A percentile compares a stretch with the other conserved stretches of the same genome.
These are phyloP conservation scores for Penelope pileata DNA, from an alignment of 2,113 vertebrate genomes.

Conservation along the genomic window DNA sequence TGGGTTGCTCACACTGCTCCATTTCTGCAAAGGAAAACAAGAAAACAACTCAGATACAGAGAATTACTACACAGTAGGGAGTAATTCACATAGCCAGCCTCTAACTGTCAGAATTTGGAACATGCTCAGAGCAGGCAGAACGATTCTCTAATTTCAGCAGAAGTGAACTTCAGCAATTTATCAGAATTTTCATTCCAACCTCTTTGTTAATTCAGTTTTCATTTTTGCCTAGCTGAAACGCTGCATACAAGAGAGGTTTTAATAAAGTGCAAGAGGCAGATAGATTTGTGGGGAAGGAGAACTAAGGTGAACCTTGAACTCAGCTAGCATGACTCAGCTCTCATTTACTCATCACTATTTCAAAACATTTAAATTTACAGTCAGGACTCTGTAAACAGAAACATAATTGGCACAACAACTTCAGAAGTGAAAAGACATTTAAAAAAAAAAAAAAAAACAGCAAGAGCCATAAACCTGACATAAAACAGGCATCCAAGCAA, in stretches of 20 bases:
- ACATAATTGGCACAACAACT: background rate
- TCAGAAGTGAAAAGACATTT: constrained; percentile 4
- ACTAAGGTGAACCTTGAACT: background rate
- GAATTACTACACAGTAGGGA: background rate
- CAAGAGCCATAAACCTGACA: constrained; percentile 11
- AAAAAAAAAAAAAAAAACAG: background rate
- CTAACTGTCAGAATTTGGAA: background rate
- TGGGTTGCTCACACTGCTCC: constrained; percentile 95
- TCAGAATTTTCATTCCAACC: background rate
- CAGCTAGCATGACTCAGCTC: background rate
- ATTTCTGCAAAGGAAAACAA: constrained; percentile 81
- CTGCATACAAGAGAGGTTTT: background rate
- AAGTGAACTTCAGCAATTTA: background rate
- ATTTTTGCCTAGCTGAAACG: background rate
- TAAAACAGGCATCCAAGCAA: constrained; percentile 12
- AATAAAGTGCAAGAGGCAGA: background rate
- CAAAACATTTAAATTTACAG: background rate
- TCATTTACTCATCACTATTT: background rate
- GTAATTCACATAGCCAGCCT: background rate
- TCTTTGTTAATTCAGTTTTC: background rate
- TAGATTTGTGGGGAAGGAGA: background rate
- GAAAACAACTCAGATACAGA: background rate
- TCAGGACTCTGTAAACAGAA: constrained; percentile 12
- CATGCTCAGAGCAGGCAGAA: background rate
- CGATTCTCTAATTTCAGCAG: background rate